Conservation (phyloP, 2,113 vertebrate genomes). For the Gobius niger region DNA sequence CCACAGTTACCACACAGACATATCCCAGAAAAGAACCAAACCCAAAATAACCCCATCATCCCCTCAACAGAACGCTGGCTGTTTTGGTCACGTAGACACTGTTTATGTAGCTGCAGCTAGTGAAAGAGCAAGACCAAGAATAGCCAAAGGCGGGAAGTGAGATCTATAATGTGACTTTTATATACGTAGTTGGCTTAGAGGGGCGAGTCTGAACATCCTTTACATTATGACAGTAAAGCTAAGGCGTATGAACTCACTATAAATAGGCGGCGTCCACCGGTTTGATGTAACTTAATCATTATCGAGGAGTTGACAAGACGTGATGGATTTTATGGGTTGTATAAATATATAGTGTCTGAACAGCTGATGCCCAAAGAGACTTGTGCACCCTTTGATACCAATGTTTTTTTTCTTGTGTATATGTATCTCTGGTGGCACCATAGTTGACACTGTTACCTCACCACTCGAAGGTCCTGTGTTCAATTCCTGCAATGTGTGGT, state of each 20-base stretch:
- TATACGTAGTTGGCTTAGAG: slow-evolving; percentile 10
- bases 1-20: slow-evolving; percentile 25
- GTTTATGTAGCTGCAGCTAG: slow-evolving; percentile 31
- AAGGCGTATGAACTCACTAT: not conserved
- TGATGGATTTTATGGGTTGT: not conserved
- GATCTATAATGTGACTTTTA: slow-evolving; percentile 19
- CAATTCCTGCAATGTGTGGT: too few species aligned
- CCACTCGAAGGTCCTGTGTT: too few species aligned
- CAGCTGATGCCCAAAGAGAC: not conserved
- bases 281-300: slow-evolving; percentile 16
- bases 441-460: too few species aligned
- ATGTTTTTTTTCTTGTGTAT: not conserved
- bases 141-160: slow-evolving; percentile 22
- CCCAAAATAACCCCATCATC: slow-evolving; percentile 58
- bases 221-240: slow-evolving; percentile 2
- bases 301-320: not conserved
- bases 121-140: slow-evolving; percentile 8
- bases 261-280: not conserved
- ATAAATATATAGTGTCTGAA: not conserved
- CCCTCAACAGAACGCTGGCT: slow-evolving; percentile 12
- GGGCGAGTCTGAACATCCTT: slow-evolving; percentile 1
- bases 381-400: not conserved
- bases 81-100: slow-evolving; percentile 19
- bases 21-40: slow-evolving; percentile 54
- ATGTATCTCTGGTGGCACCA: not conserved